These are phyloP conservation scores for Neomonachus schauinslandi DNA, from an alignment of 2,113 vertebrate species.

Conservation along the genomic window DNA sequence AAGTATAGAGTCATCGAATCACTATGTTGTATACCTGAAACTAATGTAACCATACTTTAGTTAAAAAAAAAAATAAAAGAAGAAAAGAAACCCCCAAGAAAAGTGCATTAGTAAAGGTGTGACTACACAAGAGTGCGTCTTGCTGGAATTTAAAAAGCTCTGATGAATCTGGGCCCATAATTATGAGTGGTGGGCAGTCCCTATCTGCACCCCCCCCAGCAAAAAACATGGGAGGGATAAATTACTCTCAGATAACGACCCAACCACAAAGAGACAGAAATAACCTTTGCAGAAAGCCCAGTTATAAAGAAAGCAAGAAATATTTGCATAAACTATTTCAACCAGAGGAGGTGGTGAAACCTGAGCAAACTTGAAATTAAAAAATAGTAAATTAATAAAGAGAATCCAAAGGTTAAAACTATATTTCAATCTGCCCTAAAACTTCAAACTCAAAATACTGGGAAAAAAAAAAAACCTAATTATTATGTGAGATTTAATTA, in stretches of 20 bases:
- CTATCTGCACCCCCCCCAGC: background rate
- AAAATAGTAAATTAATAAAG: background rate
- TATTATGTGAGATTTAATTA: constrained; percentile 27
- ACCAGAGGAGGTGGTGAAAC: background rate
- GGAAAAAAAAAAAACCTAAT: background rate
- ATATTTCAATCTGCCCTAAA: background rate
- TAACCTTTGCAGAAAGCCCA: constrained; percentile 51
- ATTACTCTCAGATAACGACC: background rate
- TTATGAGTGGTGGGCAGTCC: background rate
- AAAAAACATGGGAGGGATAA: background rate
- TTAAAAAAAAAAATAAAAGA: background rate
- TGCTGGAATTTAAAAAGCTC: constrained; percentile 7
- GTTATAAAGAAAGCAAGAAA: constrained; percentile 37
- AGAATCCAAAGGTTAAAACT: background rate
- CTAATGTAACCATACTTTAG: background rate
- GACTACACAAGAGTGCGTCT: background rate
- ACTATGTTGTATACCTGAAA: background rate
- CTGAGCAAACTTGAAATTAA: constrained; percentile 46
- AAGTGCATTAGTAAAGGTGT: background rate
- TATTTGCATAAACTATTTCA: constrained; percentile 57
- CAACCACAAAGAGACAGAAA: constrained; percentile 58
- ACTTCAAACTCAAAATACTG: background rate
- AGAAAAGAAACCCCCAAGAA: background rate
- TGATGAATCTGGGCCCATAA: background rate
- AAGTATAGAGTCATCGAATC: background rate